phyloP scores from a whole-genome alignment of 2,888 invertebrate species.

The Panzeria rudis region DNA sequence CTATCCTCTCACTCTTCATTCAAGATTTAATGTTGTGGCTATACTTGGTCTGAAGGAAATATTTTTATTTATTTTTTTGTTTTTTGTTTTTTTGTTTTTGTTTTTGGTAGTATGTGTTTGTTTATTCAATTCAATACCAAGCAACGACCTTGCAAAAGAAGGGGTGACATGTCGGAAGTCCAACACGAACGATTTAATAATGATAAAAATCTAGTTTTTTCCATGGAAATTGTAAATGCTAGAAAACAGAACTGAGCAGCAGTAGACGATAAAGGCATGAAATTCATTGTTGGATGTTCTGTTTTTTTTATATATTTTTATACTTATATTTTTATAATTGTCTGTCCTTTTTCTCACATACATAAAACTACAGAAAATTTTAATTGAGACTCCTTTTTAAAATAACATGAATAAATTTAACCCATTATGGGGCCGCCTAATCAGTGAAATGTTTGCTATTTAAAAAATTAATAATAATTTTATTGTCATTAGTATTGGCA shows the following conservation, averaged over 20 bases:
- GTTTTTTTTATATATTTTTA: not conserved
- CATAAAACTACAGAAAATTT: slow-evolving; percentile 63
- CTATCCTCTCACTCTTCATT: slow-evolving; percentile 52
- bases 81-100: slow-evolving; percentile 1
- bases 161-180: slow-evolving; percentile 70
- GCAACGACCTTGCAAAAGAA: slow-evolving; percentile 68
- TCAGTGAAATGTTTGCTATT: slow-evolving; percentile 31
- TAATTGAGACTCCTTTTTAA: slow-evolving; percentile 66
- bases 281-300: slow-evolving; percentile 56
- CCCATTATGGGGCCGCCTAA: slow-evolving; percentile 58
- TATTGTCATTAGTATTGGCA: slow-evolving; percentile 36
- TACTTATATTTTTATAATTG: slow-evolving; percentile 1
- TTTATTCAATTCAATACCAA: slow-evolving; percentile 41
- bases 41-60: slow-evolving; percentile 53
- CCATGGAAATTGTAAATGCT: slow-evolving; percentile 66
- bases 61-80: slow-evolving; percentile 12
- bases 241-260: slow-evolving; percentile 37
- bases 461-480: slow-evolving; percentile 54
- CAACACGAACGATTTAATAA: slow-evolving; percentile 70
- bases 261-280: slow-evolving; percentile 56
- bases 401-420: slow-evolving; percentile 64
- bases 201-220: slow-evolving; percentile 68
- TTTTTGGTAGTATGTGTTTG: not conserved
- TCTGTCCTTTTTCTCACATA: slow-evolving; percentile 51
- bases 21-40: slow-evolving; percentile 50